A percentile compares a stretch with the other conserved stretches of the same genome.
These are phyloP conservation scores for Upupa epops DNA, from an alignment of 2,113 vertebrate species.

Conservation along the genomic window DNA sequence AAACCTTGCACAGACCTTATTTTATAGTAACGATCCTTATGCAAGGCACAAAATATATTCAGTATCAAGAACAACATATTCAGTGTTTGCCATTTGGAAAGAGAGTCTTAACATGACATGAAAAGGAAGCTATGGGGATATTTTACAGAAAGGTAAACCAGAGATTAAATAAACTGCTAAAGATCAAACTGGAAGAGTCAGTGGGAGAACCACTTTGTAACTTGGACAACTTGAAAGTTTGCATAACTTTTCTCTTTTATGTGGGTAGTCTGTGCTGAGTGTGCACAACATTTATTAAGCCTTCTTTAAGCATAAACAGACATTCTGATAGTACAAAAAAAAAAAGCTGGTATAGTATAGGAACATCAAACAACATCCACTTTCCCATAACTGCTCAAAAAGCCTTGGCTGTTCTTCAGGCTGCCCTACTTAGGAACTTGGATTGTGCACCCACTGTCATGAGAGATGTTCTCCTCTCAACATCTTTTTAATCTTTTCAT, in stretches of 20 bases:
- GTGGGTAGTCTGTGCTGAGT: neutral
- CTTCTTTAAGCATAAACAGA: neutral
- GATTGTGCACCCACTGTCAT: slow-evolving; percentile 57
- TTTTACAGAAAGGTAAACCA: neutral
- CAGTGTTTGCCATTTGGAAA: neutral
- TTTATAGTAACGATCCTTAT: neutral
- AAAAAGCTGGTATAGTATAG: slow-evolving; percentile 1
- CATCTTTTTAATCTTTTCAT: slow-evolving; percentile 66
- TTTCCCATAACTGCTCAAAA: slow-evolving; percentile 40
- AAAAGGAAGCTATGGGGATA: neutral
- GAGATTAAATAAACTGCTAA: neutral
- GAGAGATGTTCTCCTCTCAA: slow-evolving; percentile 49
- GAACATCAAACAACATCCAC: slow-evolving; percentile 41
- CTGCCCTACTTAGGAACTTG: slow-evolving; percentile 68
- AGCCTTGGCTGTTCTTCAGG: slow-evolving; percentile 43
- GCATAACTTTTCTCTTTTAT: neutral
- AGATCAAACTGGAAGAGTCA: neutral
- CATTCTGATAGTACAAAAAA: neutral
- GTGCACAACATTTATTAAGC: slow-evolving; percentile 39
- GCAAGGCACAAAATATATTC: neutral
- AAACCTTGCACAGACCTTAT: neutral
- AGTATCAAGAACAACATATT: neutral
- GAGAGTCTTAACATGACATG: neutral
- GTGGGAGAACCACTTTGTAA: neutral
- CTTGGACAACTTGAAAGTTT: neutral